Evolutionary conservation across 2,888 invertebrate species (phyloP).

Genomic region (Octodonta nipae): DNA sequence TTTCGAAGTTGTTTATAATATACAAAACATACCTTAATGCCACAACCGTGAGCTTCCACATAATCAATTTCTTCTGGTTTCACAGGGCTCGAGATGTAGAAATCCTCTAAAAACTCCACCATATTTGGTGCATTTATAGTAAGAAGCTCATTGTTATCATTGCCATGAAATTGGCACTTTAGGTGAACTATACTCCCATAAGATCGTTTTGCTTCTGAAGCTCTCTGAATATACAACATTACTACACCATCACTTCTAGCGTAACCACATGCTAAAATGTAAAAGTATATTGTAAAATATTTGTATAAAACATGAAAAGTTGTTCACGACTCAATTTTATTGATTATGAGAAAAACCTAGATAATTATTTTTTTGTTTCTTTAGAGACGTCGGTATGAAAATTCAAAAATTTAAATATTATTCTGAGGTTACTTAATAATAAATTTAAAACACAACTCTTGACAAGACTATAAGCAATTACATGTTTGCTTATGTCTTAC

Average conservation of each 20-base stretch:
- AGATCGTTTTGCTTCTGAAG: slow-evolving; percentile 37
- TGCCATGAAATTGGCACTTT: slow-evolving; percentile 44
- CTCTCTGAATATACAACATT: slow-evolving; percentile 60
- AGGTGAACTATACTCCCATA: slow-evolving; percentile 45
- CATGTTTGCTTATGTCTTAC: no score
- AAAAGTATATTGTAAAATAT: no score
- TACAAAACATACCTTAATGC: slow-evolving; percentile 35
- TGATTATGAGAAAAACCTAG: no score
- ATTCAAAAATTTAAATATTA: no score
- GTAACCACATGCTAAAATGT: slow-evolving; percentile 61
- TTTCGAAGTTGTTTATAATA: slow-evolving; percentile 2
- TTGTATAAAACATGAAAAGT: no score
- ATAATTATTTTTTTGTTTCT: no score
- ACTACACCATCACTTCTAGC: slow-evolving; percentile 71
- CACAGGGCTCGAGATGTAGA: slow-evolving; percentile 39
- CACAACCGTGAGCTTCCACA: slow-evolving; percentile 33
- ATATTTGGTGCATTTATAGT: slow-evolving; percentile 31
- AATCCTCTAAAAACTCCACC: slow-evolving; percentile 39
- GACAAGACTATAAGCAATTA: no score
- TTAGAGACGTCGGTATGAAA: no score
- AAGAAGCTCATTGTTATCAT: slow-evolving; percentile 32
- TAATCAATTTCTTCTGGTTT: slow-evolving; percentile 31
- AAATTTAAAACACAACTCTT: no score
- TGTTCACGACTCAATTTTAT: no score
- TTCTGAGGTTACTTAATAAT: no score